phyloP scores from a whole-genome alignment of 2,113 vertebrate genomes.

The Suncus etruscus region DNA sequence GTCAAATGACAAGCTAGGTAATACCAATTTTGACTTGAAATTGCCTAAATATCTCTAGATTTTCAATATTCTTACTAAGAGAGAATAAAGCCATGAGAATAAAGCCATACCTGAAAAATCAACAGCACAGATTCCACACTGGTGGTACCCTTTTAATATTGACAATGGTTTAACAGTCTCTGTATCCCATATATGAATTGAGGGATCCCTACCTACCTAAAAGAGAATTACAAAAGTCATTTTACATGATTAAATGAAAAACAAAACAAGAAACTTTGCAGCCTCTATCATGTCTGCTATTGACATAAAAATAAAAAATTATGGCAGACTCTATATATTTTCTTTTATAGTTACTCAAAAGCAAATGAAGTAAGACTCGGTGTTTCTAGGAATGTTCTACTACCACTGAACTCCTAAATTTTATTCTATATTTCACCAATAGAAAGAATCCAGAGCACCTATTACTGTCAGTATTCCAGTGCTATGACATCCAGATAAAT shows the following conservation, averaged over 20 bases:
- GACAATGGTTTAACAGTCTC: conserved; percentile 96
- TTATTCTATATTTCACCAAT: background rate
- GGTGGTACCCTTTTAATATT: conserved; percentile 96
- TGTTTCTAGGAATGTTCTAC: background rate
- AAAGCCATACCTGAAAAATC: conserved; percentile 96
- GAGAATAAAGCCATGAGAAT: conserved; percentile 75
- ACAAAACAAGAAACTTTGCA: conserved; percentile 4
- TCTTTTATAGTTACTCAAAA: conserved; percentile 16
- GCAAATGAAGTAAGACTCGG: conserved; percentile 24
- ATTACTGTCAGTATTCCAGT: background rate
- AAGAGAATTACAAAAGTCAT: conserved; percentile 66
- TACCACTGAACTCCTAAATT: background rate
- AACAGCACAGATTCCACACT: conserved; percentile 95
- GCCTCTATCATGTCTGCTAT: conserved; percentile 19
- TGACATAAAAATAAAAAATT: conserved; percentile 50
- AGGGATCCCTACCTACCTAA: conserved; percentile 97
- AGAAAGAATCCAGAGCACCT: background rate
- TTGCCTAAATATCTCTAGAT: background rate
- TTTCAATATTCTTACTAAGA: conserved; percentile 40
- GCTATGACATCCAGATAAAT: background rate
- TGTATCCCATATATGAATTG: conserved; percentile 97
- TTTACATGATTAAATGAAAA: conserved; percentile 51
- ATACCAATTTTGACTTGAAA: conserved; percentile 26
- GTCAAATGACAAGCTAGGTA: conserved; percentile 24
- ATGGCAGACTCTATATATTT: background rate